Conservation (phyloP, 2,888 invertebrate species). For the Oithona nana region DNA sequence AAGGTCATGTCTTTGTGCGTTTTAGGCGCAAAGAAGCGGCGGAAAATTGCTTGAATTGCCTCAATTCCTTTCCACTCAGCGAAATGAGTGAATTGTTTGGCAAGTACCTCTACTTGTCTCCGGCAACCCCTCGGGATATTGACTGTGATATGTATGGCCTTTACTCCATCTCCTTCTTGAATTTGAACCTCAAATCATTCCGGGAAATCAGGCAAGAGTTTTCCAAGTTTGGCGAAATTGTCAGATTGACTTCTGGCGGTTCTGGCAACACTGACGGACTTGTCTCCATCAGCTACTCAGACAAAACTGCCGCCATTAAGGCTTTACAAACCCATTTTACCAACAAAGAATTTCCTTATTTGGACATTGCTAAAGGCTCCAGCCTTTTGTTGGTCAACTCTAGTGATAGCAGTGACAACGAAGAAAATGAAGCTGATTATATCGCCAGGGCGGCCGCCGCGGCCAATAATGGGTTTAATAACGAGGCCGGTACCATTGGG, state of each 20-base stretch:
- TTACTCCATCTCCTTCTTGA: conserved; percentile 16
- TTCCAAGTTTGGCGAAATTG: conserved; percentile 15
- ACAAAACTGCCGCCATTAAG: conserved; percentile 4
- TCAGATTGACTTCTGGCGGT: conserved; percentile 12
- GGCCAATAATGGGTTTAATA: too few relatives aligned
- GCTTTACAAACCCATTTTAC: conserved; percentile 17
- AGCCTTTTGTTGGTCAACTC: conserved; percentile 14
- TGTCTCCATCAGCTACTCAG: conserved; percentile 6
- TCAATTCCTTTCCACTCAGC: conserved; percentile 15
- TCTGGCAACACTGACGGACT: conserved; percentile 16
- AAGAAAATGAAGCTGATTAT: conserved; percentile 4
- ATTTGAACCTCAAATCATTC: conserved; percentile 10
- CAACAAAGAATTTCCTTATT: conserved; percentile 17
- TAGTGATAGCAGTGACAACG: conserved; percentile 11
- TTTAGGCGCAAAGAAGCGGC: conserved; percentile 15
- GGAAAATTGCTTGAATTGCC: conserved; percentile 16
- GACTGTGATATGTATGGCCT: conserved; percentile 18
- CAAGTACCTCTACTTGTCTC: conserved; percentile 13
- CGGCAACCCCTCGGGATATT: conserved; percentile 17
- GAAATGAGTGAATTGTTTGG: conserved; percentile 17
- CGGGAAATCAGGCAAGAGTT: conserved; percentile 14
- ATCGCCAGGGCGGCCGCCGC: not conserved
- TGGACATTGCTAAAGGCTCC: conserved; percentile 17
- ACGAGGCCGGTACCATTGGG: not conserved
- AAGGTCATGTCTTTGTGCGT: conserved; percentile 17